Conservation (phyloP, 2,113 vertebrate species). For the Saccopteryx bilineata region DNA sequence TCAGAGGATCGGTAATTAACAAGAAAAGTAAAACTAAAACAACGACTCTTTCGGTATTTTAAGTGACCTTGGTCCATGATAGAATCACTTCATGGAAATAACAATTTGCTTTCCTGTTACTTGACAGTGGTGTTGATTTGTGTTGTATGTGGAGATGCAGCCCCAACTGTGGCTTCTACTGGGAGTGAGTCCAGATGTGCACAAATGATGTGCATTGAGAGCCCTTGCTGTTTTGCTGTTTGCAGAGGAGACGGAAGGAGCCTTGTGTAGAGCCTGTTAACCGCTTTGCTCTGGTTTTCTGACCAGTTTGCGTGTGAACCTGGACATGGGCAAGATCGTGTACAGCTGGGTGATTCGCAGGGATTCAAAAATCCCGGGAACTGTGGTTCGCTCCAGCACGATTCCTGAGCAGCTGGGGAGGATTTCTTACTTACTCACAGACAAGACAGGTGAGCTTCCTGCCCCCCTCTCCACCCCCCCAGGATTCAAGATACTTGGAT, state of each 20-base stretch:
- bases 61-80: accelerated
- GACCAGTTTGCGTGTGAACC: conserved; percentile 95
- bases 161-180: accelerated
- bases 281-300: background rate
- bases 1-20: background rate
- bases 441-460: conserved; percentile 95
- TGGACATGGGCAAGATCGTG: conserved; percentile 99
- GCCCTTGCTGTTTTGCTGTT: accelerated
- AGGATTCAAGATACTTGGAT: accelerated
- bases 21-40: background rate
- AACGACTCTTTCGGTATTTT: background rate
- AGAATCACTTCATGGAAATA: accelerated
- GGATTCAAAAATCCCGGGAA: conserved; percentile 97
- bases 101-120: accelerated
- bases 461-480: accelerated
- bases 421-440: conserved; percentile 98
- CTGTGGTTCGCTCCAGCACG: conserved; percentile 97
- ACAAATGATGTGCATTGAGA: accelerated
- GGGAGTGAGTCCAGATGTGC: background rate
- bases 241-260: accelerated
- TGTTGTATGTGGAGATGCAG: accelerated
- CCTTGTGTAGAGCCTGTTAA: accelerated
- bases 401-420: conserved; percentile 98
- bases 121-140: background rate
- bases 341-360: conserved; percentile 99